phyloP scores from a whole-genome alignment of 2,797 vertebrate species.

The Chelon auratus region DNA sequence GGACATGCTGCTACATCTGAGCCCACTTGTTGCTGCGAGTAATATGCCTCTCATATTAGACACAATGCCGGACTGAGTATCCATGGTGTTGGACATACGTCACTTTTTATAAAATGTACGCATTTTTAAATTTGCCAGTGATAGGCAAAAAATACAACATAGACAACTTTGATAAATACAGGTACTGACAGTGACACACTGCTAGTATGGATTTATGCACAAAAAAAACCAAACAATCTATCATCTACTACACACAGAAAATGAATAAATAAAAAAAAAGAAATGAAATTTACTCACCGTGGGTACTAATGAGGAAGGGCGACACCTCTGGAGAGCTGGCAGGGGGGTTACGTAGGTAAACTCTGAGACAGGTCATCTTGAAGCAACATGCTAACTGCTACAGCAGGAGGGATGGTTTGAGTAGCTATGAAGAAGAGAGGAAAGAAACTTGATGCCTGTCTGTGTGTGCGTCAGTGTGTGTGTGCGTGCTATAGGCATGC shows the following conservation, averaged over 20 bases:
- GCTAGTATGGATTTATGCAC: too few relatives aligned
- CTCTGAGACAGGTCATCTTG: conserved; percentile 70
- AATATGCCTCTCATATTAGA: conserved; percentile 35
- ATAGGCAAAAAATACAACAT: not conserved
- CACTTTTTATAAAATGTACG: conserved; percentile 17
- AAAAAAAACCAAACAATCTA: not conserved
- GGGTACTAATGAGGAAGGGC: conserved; percentile 71
- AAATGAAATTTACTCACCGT: conserved; percentile 60
- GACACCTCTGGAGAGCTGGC: conserved; percentile 38
- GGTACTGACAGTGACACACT: too few relatives aligned
- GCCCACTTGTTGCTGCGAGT: conserved; percentile 48
- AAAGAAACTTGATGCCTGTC: conserved; percentile 67
- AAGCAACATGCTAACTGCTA: conserved; percentile 31
- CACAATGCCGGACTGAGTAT: conserved; percentile 28
- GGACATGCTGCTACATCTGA: conserved; percentile 64
- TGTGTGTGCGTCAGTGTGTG: conserved; percentile 9
- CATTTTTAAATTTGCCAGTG: conserved; percentile 37
- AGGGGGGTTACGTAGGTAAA: conserved; percentile 53
- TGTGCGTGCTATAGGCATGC: not conserved
- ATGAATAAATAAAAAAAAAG: not conserved
- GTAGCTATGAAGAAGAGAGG: conserved; percentile 34
- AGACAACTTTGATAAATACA: not conserved
- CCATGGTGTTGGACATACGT: conserved; percentile 13
- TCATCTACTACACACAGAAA: not conserved
- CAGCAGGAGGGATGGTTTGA: conserved; percentile 22